Conservation (phyloP, 2,888 invertebrate genomes). For the Leptinotarsa juncta region DNA sequence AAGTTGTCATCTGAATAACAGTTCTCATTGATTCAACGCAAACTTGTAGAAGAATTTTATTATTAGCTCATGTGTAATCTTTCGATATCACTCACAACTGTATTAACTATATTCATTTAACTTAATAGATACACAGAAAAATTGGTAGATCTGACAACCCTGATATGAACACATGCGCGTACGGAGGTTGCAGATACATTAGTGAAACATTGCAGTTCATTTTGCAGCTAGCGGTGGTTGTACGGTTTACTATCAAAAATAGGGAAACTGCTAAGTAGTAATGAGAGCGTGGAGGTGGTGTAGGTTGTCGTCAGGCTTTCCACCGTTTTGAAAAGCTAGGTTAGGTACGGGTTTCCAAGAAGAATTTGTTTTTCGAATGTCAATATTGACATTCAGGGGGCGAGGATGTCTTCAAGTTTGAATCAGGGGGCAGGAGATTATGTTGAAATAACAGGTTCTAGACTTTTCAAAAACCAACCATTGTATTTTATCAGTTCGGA, state of each 20-base stretch:
- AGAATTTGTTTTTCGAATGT: not conserved
- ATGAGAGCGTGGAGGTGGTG: not conserved
- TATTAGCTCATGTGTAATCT: too few relatives aligned
- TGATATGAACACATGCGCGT: too few relatives aligned
- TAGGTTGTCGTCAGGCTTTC: not conserved
- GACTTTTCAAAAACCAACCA: constrained; percentile 10
- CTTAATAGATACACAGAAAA: too few relatives aligned
- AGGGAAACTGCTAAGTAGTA: not conserved
- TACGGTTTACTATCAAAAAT: not conserved
- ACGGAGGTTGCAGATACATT: too few relatives aligned
- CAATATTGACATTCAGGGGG: not conserved
- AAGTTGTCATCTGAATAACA: too few relatives aligned
- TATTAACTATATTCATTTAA: too few relatives aligned
- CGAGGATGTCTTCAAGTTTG: constrained; percentile 4
- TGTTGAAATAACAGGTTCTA: not conserved
- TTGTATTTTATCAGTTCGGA: not conserved
- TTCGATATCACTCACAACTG: too few relatives aligned
- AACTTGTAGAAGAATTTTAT: too few relatives aligned
- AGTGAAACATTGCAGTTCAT: too few relatives aligned
- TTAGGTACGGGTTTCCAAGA: not conserved
- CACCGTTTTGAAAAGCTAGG: not conserved
- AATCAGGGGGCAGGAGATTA: constrained; percentile 11
- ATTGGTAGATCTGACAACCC: too few relatives aligned
- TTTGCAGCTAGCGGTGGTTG: not conserved
- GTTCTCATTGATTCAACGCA: too few relatives aligned